These are phyloP conservation scores for Malurus melanocephalus DNA, from an alignment of 2,113 vertebrate genomes.

Conservation along the genomic window DNA sequence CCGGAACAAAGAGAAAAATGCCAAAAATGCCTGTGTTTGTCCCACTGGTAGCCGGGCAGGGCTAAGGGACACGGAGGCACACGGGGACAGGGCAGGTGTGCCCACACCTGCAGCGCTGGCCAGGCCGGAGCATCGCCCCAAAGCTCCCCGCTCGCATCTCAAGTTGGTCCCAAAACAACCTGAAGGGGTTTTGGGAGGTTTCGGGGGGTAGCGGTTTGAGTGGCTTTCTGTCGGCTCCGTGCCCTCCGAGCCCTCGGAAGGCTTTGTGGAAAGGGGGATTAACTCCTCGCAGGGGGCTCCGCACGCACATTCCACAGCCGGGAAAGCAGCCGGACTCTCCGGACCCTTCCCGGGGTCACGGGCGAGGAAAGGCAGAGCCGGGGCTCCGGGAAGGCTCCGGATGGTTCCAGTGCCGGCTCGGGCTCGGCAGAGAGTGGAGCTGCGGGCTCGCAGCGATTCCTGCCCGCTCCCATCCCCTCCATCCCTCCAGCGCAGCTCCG, in stretches of 20 bases:
- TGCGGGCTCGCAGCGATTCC: background rate
- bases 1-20: background rate
- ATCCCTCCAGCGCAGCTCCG: background rate
- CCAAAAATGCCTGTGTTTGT: background rate
- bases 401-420: fast-evolving
- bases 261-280: background rate
- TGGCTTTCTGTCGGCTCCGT: background rate
- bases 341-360: background rate
- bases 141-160: fast-evolving
- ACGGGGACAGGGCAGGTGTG: background rate
- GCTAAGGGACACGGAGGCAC: background rate
- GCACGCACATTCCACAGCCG: background rate
- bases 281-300: background rate
- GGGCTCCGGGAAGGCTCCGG: fast-evolving
- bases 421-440: background rate
- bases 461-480: background rate
- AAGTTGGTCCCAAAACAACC: background rate
- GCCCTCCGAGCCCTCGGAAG: background rate
- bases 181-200: background rate
- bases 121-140: background rate
- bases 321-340: background rate
- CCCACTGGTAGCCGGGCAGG: background rate
- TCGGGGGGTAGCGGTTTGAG: background rate
- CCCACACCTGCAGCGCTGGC: background rate
- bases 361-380: background rate